phyloP scores from a whole-genome alignment of 2,797 vertebrate species.

The Mormyrops attenuatus region DNA sequence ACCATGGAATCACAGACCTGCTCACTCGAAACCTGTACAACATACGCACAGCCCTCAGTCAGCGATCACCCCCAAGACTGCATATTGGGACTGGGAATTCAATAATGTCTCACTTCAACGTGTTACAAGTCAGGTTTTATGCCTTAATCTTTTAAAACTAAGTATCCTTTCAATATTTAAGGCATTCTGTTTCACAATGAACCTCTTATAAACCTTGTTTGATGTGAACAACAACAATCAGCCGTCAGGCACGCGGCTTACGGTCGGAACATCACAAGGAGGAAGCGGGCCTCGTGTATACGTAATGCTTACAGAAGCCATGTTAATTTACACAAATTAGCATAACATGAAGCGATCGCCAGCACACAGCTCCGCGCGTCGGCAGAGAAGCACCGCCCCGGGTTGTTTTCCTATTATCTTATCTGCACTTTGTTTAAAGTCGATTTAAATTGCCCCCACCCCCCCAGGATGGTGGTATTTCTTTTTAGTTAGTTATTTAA shows the following conservation, averaged over 20 bases:
- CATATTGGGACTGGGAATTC: background rate
- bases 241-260: background rate
- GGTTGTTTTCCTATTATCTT: background rate
- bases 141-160: background rate
- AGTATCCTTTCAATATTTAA: background rate
- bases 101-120: background rate
- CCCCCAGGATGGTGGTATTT: background rate
- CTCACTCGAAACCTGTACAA: background rate
- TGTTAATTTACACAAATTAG: background rate
- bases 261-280: background rate
- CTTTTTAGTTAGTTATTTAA: background rate
- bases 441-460: background rate
- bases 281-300: background rate
- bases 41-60: background rate
- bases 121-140: background rate
- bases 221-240: constrained; percentile 7
- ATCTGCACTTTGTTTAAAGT: background rate
- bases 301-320: background rate
- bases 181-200: background rate
- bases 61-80: background rate
- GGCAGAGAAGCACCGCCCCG: background rate
- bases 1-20: background rate
- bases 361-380: background rate
- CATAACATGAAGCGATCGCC: background rate
- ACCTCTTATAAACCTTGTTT: background rate